Conservation (phyloP, 2,797 vertebrate species). For the Enteromius argenteus region DNA sequence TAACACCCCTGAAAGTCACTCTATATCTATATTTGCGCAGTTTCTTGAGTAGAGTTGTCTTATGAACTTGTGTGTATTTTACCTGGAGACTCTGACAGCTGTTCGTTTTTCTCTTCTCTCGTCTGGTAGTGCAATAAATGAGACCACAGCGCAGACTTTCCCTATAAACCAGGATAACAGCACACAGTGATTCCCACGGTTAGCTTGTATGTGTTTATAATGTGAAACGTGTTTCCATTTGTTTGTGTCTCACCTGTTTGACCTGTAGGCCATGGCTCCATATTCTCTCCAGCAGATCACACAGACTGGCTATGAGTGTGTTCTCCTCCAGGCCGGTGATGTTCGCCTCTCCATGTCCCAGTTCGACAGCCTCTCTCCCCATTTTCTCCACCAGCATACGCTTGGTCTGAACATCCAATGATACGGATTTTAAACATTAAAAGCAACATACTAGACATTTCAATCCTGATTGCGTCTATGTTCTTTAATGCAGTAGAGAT, state of each 20-base stretch:
- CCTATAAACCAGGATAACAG: slow-evolving; percentile 73
- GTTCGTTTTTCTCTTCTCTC: slow-evolving; percentile 86
- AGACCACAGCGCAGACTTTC: slow-evolving; percentile 97
- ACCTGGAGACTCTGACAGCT: slow-evolving; percentile 86
- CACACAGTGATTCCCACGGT: not conserved
- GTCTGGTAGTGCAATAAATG: slow-evolving; percentile 95
- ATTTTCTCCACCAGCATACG: slow-evolving; percentile 98
- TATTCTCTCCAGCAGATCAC: slow-evolving; percentile 96
- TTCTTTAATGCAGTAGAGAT: slow-evolving; percentile 9
- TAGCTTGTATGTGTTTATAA: not conserved
- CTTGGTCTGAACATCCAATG: slow-evolving; percentile 83
- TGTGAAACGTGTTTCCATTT: not conserved
- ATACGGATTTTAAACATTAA: not conserved
- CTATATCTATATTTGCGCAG: not conserved
- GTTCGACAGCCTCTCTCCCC: slow-evolving; percentile 92
- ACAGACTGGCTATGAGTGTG: slow-evolving; percentile 93
- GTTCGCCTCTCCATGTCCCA: slow-evolving; percentile 93
- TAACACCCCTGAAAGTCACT: not conserved
- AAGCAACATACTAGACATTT: not conserved
- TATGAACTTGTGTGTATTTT: slow-evolving; percentile 52
- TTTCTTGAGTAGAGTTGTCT: not conserved
- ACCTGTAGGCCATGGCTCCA: slow-evolving; percentile 96
- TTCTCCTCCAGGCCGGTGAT: slow-evolving; percentile 97
- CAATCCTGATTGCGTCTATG: not conserved
- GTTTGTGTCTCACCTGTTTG: slow-evolving; percentile 86